Percentiles rank a stretch among this genome's conserved stretches.
These are phyloP conservation scores for Myoxocephalus aenaeus DNA, from an alignment of 2,797 vertebrate species.

Conservation along the genomic window DNA sequence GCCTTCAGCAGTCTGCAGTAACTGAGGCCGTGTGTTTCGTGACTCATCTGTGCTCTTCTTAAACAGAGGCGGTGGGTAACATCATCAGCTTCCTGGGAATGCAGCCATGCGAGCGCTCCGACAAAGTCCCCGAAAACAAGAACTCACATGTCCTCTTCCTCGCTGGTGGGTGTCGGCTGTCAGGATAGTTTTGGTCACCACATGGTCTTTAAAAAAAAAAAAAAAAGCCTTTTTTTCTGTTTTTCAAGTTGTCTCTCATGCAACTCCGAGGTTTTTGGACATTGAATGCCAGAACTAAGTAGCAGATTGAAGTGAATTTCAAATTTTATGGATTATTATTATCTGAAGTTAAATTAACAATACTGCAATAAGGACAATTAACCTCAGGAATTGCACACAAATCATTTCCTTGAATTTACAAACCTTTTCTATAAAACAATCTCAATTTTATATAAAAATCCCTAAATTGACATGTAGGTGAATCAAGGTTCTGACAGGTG, in stretches of 20 bases:
- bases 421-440: neutral
- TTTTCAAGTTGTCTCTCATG: neutral
- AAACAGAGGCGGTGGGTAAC: slow-evolving; percentile 94
- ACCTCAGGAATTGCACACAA: neutral
- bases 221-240: too few relatives aligned
- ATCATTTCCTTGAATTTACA: neutral
- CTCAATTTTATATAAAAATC: neutral
- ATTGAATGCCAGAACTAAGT: neutral
- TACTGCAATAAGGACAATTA: neutral
- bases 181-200: neutral
- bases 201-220: too few relatives aligned
- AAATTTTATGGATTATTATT: neutral
- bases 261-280: neutral
- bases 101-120: slow-evolving; percentile 97
- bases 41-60: slow-evolving; percentile 27
- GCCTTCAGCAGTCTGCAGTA: neutral
- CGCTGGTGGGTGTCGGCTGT: slow-evolving; percentile 84
- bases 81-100: slow-evolving; percentile 97
- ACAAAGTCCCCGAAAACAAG: slow-evolving; percentile 98
- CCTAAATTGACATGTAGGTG: neutral
- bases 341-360: neutral
- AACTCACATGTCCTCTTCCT: slow-evolving; percentile 95
- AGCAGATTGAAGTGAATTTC: neutral
- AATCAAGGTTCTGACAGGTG: neutral
- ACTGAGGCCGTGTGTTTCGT: neutral